phyloP scores from a whole-genome alignment of 2,797 vertebrate species.

The Urocyon cinereoargenteus region DNA sequence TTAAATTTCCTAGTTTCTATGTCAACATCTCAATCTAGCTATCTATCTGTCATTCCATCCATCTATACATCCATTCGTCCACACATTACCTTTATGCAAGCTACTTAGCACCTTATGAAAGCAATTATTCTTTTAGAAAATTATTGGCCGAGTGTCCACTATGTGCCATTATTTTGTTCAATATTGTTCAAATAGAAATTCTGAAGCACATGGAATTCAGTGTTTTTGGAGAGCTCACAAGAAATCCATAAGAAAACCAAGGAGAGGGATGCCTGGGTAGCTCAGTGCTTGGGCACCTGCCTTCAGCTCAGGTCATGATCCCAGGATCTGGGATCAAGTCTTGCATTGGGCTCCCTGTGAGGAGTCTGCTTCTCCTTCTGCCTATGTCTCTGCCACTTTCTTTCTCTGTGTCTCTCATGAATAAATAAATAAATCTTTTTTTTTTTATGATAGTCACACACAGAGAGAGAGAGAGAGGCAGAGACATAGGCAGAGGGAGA shows the following conservation, averaged over 20 bases:
- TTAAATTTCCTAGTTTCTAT: constrained; percentile 25
- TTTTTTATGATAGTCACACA: too few species aligned
- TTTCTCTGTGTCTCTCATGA: too few species aligned
- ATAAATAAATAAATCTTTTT: too few species aligned
- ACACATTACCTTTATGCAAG: not conserved
- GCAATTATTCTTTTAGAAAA: not conserved
- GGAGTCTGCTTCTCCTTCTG: too few species aligned
- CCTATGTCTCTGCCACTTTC: too few species aligned
- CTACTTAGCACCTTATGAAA: not conserved
- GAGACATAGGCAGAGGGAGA: too few species aligned
- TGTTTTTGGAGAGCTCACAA: not conserved
- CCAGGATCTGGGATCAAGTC: too few species aligned
- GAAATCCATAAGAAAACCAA: constrained; percentile 9
- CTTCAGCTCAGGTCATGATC: too few species aligned
- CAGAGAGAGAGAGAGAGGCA: too few species aligned
- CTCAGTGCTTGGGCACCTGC: too few species aligned
- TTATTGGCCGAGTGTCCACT: not conserved
- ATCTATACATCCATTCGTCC: not conserved
- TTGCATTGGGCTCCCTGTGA: too few species aligned
- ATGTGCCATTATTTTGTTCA: not conserved
- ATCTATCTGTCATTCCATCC: not conserved
- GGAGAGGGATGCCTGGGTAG: not conserved
- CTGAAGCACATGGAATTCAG: not conserved
- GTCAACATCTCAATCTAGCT: not conserved
- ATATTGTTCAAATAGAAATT: not conserved